A percentile compares a stretch with the other conserved stretches of the same genome.
phyloP scores from a whole-genome alignment of 1,140 invertebrate species.

The Bemisia tabaci region DNA sequence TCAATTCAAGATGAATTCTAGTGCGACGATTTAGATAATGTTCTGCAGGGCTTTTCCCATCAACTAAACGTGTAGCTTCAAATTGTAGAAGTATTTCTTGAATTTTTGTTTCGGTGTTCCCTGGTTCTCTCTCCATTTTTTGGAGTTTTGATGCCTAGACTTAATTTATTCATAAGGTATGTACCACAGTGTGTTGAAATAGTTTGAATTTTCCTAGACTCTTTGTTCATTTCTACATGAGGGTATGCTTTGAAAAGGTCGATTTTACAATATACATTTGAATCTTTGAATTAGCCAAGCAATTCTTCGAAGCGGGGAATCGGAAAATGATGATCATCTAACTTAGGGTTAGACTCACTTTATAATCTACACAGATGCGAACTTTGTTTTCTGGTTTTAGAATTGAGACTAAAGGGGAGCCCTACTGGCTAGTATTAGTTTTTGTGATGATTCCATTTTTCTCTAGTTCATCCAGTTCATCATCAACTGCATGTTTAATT shows the following conservation, averaged over 20 bases:
- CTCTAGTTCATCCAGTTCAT: conserved; percentile 25
- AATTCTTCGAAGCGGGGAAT: conserved; percentile 14
- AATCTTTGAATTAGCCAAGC: conserved; percentile 12
- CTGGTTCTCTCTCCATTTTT: not conserved
- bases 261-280: conserved; percentile 19
- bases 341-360: conserved; percentile 19
- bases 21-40: conserved; percentile 31
- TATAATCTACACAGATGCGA: conserved; percentile 31
- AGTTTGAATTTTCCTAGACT: conserved; percentile 24
- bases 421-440: conserved; percentile 28
- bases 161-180: conserved; percentile 29
- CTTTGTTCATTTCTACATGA: conserved; percentile 22
- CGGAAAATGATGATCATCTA: not conserved
- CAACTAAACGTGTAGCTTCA: conserved; percentile 9
- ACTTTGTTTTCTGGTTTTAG: conserved; percentile 29
- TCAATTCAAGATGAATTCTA: conserved; percentile 30
- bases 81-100: conserved; percentile 9
- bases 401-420: conserved; percentile 29
- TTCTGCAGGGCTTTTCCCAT: conserved; percentile 19
- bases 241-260: conserved; percentile 23
- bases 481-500: conserved; percentile 6
- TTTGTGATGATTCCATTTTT: conserved; percentile 21
- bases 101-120: conserved; percentile 2
- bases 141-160: conserved; percentile 34
- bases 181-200: conserved; percentile 25